phyloP scores from a whole-genome alignment of 2,113 vertebrate genomes.

The Mus spicilegus region DNA sequence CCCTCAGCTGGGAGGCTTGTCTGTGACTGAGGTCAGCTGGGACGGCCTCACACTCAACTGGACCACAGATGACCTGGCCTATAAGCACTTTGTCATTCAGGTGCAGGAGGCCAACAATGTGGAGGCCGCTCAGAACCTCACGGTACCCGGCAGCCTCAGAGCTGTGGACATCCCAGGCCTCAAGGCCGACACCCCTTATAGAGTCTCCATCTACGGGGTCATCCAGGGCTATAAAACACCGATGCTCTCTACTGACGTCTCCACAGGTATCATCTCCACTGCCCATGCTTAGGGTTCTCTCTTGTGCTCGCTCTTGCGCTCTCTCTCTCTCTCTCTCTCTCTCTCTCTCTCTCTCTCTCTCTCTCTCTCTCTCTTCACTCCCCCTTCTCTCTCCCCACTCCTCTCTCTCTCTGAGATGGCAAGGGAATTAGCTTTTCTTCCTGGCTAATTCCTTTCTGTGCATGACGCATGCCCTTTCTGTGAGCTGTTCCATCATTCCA shows the following conservation, averaged over 20 bases:
- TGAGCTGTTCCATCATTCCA: neutral
- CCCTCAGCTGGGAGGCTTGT: slow-evolving; percentile 90
- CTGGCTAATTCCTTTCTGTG: neutral
- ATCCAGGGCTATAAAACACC: slow-evolving; percentile 87
- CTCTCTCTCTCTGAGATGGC: neutral
- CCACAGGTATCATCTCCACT: slow-evolving; percentile 84
- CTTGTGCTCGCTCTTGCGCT: neutral
- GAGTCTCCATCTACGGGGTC: slow-evolving; percentile 90
- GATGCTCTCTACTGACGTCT: slow-evolving; percentile 82
- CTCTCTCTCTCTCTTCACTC: neutral
- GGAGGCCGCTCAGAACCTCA: slow-evolving; percentile 87
- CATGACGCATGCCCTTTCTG: neutral
- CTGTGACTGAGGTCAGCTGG: slow-evolving; percentile 91
- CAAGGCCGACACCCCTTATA: slow-evolving; percentile 91
- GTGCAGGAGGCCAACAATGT: slow-evolving; percentile 90
- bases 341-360: neutral
- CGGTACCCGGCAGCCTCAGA: slow-evolving; percentile 85
- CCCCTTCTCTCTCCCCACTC: neutral
- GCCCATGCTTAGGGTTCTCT: neutral
- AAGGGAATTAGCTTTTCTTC: neutral
- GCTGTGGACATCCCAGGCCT: slow-evolving; percentile 88
- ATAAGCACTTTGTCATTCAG: slow-evolving; percentile 93
- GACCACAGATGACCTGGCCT: slow-evolving; percentile 87
- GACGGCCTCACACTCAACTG: slow-evolving; percentile 94
- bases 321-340: neutral